Percentiles rank a stretch among this genome's conserved stretches.
phyloP scores from a whole-genome alignment of 2,113 vertebrate genomes.

The Phasianus colchicus region DNA sequence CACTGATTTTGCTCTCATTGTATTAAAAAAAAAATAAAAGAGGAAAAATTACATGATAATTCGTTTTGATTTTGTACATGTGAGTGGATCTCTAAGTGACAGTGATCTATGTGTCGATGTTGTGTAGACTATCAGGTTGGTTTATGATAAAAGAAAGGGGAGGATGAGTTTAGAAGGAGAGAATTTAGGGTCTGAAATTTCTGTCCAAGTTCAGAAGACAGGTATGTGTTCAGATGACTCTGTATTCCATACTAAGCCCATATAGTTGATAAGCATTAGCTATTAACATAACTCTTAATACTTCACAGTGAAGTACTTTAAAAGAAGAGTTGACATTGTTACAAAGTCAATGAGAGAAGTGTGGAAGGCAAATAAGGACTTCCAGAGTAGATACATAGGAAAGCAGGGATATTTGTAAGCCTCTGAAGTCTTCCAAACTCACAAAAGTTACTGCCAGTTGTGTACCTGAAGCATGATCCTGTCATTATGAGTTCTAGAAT shows the following conservation, averaged over 20 bases:
- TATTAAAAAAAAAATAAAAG: not conserved
- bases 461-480: not conserved
- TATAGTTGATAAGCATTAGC: not conserved
- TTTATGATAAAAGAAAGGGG: not conserved
- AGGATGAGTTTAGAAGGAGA: not conserved
- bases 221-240: not conserved
- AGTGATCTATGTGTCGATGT: not conserved
- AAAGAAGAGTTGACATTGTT: not conserved
- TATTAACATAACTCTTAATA: not conserved
- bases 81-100: not conserved
- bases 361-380: not conserved
- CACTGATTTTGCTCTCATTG: not conserved
- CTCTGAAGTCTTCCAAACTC: not conserved
- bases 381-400: not conserved
- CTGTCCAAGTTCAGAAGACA: not conserved
- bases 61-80: not conserved
- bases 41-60: not conserved
- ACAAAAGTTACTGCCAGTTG: not conserved
- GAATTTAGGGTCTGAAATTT: not conserved
- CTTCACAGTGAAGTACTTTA: not conserved
- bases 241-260: not conserved
- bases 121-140: not conserved
- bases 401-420: not conserved
- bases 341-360: not conserved
- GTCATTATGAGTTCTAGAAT: not conserved